Percentiles rank a stretch among this genome's conserved stretches.
These are phyloP conservation scores for Epistrophe grossulariae DNA, from an alignment of 2,888 invertebrate species.

Conservation along the genomic window DNA sequence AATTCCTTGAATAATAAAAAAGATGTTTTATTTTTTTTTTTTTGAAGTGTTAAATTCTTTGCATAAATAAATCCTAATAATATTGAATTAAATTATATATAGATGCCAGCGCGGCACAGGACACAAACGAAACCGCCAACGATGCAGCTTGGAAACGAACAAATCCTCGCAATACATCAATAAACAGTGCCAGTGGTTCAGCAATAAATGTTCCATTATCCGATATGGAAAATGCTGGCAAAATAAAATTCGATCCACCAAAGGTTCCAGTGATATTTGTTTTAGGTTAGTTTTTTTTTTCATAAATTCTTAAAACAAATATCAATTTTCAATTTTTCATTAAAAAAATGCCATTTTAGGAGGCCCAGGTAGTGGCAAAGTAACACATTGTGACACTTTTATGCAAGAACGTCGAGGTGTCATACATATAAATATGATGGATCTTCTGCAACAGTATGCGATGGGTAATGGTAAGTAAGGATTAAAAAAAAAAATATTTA, in stretches of 20 bases:
- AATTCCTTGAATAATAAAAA: too few relatives aligned
- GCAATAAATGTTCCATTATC: constrained; percentile 87
- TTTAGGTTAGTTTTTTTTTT: constrained; percentile 86
- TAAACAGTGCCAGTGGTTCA: constrained; percentile 81
- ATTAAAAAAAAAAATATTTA: too few relatives aligned
- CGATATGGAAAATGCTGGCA: constrained; percentile 91
- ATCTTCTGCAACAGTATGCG: constrained; percentile 94
- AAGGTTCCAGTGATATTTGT: constrained; percentile 95
- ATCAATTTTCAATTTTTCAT: too few relatives aligned
- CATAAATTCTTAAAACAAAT: constrained; percentile 79
- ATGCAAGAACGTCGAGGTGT: constrained; percentile 94
- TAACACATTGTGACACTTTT: constrained; percentile 97
- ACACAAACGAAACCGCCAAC: constrained; percentile 87
- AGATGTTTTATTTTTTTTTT: too few relatives aligned
- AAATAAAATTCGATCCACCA: constrained; percentile 93
- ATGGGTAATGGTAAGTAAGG: constrained; percentile 96
- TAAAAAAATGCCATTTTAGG: too few relatives aligned
- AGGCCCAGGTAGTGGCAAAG: constrained; percentile 98
- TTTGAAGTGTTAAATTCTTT: too few relatives aligned
- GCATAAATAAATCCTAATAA: too few relatives aligned
- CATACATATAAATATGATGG: constrained; percentile 96
- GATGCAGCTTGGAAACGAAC: constrained; percentile 82
- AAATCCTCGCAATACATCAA: constrained; percentile 77
- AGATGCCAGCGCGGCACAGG: constrained; percentile 89
- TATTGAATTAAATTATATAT: constrained; percentile 2